Conservation (phyloP, 2,888 invertebrate genomes). For the Tortricodes alternella region DNA sequence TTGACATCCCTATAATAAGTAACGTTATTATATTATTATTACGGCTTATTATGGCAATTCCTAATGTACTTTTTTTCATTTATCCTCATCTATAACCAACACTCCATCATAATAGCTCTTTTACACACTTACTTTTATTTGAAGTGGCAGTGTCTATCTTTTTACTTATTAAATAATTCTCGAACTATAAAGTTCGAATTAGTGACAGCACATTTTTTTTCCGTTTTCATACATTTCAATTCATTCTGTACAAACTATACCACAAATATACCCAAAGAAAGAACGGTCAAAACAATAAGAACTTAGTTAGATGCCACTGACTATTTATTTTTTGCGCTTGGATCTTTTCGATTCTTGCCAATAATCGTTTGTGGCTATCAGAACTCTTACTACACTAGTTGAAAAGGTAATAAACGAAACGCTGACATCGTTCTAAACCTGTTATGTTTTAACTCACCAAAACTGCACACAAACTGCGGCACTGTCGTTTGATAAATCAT, state of each 20-base stretch:
- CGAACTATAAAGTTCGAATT: not conserved
- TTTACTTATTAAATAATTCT: not conserved
- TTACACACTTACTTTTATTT: not conserved
- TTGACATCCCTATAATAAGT: conserved; percentile 2
- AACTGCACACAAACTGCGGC: no score
- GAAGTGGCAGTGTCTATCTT: conserved; percentile 13
- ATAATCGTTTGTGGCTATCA: no score
- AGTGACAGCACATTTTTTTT: not conserved
- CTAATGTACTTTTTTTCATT: not conserved
- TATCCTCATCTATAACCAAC: not conserved
- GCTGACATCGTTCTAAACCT: no score
- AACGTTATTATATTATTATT: conserved; percentile 8
- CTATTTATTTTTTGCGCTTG: no score
- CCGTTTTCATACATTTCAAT: not conserved
- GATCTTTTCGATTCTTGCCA: no score
- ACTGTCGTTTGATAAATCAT: no score
- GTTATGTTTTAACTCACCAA: no score
- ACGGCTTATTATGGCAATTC: conserved; percentile 14
- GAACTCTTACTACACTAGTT: no score
- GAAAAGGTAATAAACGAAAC: no score
- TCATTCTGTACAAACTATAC: not conserved
- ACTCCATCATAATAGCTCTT: not conserved
- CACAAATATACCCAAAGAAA: no score
- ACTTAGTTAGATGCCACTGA: no score
- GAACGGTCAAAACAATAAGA: no score